These are phyloP conservation scores for Holcopasites calliopsidis DNA, from an alignment of 1,140 invertebrate species.

Conservation along the genomic window DNA sequence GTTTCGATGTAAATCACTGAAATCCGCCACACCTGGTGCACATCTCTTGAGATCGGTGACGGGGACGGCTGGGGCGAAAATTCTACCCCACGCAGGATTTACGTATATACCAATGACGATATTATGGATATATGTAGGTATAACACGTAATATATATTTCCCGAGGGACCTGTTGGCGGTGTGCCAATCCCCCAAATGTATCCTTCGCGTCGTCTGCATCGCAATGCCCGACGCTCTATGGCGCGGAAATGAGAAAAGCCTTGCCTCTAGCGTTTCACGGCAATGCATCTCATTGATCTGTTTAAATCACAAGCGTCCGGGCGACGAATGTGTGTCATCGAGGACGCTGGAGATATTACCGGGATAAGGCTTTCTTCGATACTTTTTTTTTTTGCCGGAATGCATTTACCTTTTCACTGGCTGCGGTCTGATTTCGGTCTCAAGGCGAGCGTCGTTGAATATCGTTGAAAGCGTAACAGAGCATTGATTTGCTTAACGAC, in stretches of 20 bases:
- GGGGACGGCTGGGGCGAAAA: no score
- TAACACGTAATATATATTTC: constrained; percentile 25
- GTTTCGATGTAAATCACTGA: not conserved
- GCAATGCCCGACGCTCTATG: constrained; percentile 10
- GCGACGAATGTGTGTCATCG: constrained; percentile 1
- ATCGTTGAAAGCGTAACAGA: not conserved
- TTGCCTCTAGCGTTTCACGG: constrained; percentile 15
- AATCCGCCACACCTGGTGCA: not conserved
- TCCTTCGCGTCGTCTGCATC: constrained; percentile 1
- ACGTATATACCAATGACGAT: not conserved
- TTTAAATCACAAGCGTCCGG: constrained; percentile 22
- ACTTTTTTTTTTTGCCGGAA: not conserved
- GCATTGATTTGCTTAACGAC: not conserved
- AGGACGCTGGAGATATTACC: not conserved
- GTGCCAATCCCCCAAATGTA: constrained; percentile 30
- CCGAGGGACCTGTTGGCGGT: constrained; percentile 30
- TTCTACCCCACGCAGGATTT: no score
- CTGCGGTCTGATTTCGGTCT: not conserved
- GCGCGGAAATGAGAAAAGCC: constrained; percentile 31
- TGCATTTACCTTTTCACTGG: no score
- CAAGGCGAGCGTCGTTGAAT: not conserved
- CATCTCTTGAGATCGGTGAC: not conserved
- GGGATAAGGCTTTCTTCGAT: constrained; percentile 1
- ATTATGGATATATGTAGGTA: not conserved
- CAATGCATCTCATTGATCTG: constrained; percentile 28